Conservation (phyloP, 2,888 invertebrate species). For the Colletes collaris region DNA sequence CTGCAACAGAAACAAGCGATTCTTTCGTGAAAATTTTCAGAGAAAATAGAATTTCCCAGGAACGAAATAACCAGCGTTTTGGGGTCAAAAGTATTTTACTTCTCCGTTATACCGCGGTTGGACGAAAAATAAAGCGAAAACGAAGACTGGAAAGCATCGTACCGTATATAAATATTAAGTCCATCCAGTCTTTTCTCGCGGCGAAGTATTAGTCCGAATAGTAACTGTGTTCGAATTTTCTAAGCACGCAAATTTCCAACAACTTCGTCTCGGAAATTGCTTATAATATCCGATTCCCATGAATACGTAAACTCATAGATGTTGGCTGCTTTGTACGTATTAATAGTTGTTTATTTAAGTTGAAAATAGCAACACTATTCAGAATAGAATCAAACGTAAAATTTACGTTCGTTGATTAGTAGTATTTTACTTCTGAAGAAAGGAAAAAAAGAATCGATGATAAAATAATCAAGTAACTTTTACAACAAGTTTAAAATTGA, state of each 20-base stretch:
- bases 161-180: slow-evolving; percentile 27
- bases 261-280: neutral
- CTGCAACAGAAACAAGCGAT: slow-evolving; percentile 24
- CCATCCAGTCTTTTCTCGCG: neutral
- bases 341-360: neutral
- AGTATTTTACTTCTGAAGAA: no score
- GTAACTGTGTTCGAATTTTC: slow-evolving; percentile 2
- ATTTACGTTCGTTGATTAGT: no score
- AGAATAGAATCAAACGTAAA: no score
- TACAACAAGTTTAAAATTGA: no score
- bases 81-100: slow-evolving; percentile 10
- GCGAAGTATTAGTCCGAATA: neutral
- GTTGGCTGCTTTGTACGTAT: neutral
- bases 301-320: neutral
- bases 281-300: neutral
- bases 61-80: slow-evolving; percentile 15
- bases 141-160: neutral
- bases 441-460: no score
- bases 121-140: neutral
- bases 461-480: no score
- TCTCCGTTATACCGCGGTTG: neutral
- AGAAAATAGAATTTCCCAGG: neutral
- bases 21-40: slow-evolving; percentile 11
- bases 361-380: neutral
- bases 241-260: neutral